phyloP scores from a whole-genome alignment of 92 coral and sea anemone genomes.

The Nematostella vectensis region DNA sequence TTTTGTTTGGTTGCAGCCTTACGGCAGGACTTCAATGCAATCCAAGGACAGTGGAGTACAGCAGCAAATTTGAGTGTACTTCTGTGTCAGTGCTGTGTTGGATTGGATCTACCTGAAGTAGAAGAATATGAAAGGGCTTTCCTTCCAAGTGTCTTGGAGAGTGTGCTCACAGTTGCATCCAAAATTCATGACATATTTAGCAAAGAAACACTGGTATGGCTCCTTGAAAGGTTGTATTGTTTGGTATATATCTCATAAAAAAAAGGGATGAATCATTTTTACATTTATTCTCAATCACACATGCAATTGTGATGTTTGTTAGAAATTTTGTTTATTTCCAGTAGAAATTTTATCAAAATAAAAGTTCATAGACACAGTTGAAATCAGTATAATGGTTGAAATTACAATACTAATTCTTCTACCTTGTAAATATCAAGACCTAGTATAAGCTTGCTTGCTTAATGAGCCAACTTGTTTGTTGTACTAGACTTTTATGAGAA shows the following conservation, averaged over 20 bases:
- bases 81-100: slow-evolving; percentile 90
- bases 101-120: slow-evolving; percentile 57
- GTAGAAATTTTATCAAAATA: too few relatives aligned
- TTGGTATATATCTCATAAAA: background rate
- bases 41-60: slow-evolving; percentile 77
- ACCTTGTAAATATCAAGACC: too few relatives aligned
- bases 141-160: slow-evolving; percentile 78
- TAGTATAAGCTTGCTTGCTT: too few relatives aligned
- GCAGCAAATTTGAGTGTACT: slow-evolving; percentile 70
- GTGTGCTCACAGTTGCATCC: slow-evolving; percentile 68
- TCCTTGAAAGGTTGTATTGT: background rate
- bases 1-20: slow-evolving; percentile 60
- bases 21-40: slow-evolving; percentile 76
- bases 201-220: slow-evolving; percentile 39
- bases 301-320: too few relatives aligned
- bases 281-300: too few relatives aligned
- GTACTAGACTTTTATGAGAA: too few relatives aligned
- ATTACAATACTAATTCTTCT: too few relatives aligned
- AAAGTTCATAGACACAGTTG: too few relatives aligned
- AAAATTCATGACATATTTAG: slow-evolving; percentile 65
- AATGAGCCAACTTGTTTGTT: too few relatives aligned
- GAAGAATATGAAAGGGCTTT: slow-evolving; percentile 55
- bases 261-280: too few relatives aligned
- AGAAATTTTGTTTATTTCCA: too few relatives aligned
- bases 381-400: too few relatives aligned